Evolutionary conservation across 2,113 vertebrate genomes (phyloP).

Genomic region (Bos javanicus): DNA sequence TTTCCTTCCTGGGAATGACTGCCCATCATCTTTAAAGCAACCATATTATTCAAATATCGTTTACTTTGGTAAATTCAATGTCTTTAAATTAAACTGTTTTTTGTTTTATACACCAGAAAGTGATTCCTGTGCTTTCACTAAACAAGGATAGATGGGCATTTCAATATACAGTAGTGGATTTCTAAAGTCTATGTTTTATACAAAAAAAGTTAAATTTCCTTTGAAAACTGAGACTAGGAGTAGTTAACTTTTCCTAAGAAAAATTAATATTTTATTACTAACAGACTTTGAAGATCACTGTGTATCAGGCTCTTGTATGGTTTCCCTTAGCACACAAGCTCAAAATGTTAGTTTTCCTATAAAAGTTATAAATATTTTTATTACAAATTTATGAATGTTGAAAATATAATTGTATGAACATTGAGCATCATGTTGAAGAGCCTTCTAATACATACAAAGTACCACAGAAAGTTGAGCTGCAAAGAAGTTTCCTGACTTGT

Average conservation of each 20-base stretch:
- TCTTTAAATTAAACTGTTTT: slow-evolving; percentile 34
- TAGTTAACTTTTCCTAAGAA: slow-evolving; percentile 5
- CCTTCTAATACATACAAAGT: not conserved
- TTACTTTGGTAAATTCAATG: slow-evolving; percentile 31
- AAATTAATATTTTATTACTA: not conserved
- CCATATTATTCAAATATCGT: slow-evolving; percentile 16
- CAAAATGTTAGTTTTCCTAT: not conserved
- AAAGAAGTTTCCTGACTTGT: not conserved
- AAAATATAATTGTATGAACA: not conserved
- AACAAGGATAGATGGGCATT: not conserved
- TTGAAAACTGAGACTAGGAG: not conserved
- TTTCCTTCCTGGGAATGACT: not conserved
- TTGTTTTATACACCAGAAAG: not conserved
- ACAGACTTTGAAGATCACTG: not conserved
- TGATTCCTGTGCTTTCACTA: slow-evolving; percentile 26
- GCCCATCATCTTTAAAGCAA: slow-evolving; percentile 41
- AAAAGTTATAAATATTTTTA: slow-evolving; percentile 3
- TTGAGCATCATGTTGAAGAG: not conserved
- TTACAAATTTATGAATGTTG: not conserved
- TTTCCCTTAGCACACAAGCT: not conserved
- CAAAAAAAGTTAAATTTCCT: slow-evolving; percentile 27
- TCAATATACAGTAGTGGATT: not conserved
- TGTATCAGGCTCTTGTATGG: not conserved
- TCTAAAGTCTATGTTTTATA: not conserved
- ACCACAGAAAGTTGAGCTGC: not conserved